Evolutionary conservation across 1,140 invertebrate genomes (phyloP).

Genomic region (Episyrphus balteatus): DNA sequence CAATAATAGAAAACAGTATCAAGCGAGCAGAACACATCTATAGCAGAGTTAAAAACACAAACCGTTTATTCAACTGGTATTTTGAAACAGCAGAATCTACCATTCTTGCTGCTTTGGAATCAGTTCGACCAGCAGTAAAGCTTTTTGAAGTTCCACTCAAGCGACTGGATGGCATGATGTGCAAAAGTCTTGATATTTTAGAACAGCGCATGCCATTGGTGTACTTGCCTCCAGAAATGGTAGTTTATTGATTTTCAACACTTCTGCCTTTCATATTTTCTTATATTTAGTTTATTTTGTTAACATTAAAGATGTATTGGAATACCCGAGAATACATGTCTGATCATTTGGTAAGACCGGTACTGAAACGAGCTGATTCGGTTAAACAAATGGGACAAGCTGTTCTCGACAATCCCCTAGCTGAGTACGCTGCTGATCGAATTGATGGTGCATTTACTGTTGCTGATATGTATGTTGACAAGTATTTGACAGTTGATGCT

Average conservation of each 20-base stretch:
- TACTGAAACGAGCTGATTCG: constrained; percentile 61
- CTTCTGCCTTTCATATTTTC: not conserved
- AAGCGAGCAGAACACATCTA: constrained; percentile 57
- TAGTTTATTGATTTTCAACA: constrained; percentile 33
- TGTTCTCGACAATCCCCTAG: constrained; percentile 52
- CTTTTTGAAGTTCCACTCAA: constrained; percentile 55
- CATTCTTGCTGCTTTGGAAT: constrained; percentile 50
- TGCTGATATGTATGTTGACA: constrained; percentile 70
- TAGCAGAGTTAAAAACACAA: constrained; percentile 52
- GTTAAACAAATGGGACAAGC: constrained; percentile 60
- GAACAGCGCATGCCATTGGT: constrained; percentile 65
- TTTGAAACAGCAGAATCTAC: constrained; percentile 59
- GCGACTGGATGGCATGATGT: constrained; percentile 61
- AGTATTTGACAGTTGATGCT: constrained; percentile 54
- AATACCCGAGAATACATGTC: constrained; percentile 64
- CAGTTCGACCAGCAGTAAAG: constrained; percentile 53
- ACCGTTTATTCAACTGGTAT: constrained; percentile 55
- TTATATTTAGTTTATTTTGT: constrained; percentile 13
- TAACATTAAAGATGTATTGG: constrained; percentile 52
- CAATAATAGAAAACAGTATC: constrained; percentile 59
- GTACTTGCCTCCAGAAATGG: constrained; percentile 62
- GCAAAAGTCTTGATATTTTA: constrained; percentile 63
- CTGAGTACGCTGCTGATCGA: constrained; percentile 53
- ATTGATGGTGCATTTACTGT: constrained; percentile 59
- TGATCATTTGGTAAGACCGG: constrained; percentile 51